Evolutionary conservation across 1,140 invertebrate genomes (phyloP), one percentile per base, ranked within the genome.

Genomic region (Camponotus pennsylvanicus): DNA sequence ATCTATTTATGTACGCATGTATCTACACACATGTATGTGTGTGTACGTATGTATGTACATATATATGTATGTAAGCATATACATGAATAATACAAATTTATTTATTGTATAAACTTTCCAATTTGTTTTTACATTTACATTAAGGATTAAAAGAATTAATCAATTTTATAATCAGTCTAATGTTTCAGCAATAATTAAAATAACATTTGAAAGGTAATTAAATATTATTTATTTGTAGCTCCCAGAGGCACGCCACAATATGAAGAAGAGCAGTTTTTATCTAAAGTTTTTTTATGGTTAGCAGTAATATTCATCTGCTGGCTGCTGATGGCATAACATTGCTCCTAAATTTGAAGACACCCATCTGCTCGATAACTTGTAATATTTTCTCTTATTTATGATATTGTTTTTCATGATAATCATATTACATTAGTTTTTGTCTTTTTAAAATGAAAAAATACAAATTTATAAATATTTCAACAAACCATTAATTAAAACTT

Each of bases 271-370:
- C 98, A 98, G 94, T 98, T 98, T 93, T 95, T 99, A 66, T 99
- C 98, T 0, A 98, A 98, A 96, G 96, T 99, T 89, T 99, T 99
- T 95, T 95, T 99, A 34, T 99, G 97, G 97, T 96, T 99, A 85
- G 98, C 98, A 55, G 95, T 99, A 70, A 92, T 99, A 76, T 99
- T 99, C 94, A 97, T 99, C 89, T 95, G 97, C 86, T 99, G 98
- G 98, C 96, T 99, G 73, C 95, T 99, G 49, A 96, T 99, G 93
- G 98, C 98, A 90, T 99, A 97, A 97, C 93, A 90, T 78, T 89
- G 42, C 90, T 93, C 73, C 63, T 89, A 80, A 89, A 82, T 75
- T 42, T 52, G 49, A 52, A 61, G 49, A 66, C 40, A 42, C 34
- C 67, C 45, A 21, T 86, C n/a, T 78, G 64, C 66, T 66, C 57